Percentiles rank a stretch among this genome's conserved stretches.
phyloP scores from a whole-genome alignment of 2,113 vertebrate genomes.

The Nibea coibor region DNA sequence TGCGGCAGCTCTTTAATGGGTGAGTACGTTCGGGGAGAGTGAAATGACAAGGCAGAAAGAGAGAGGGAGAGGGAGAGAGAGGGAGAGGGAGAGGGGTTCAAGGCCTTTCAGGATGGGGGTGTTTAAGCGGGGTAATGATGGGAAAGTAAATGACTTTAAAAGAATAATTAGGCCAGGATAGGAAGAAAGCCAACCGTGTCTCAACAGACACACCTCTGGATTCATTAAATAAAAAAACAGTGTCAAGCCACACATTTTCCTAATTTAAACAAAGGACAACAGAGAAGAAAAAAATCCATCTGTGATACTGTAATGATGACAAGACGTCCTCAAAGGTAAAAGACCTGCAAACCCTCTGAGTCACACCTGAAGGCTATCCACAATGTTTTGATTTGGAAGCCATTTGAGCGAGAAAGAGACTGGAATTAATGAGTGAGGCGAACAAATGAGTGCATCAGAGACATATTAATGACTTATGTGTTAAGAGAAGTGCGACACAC shows the following conservation, averaged over 20 bases:
- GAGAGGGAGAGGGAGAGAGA: slow-evolving; percentile 56
- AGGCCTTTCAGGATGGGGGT: slow-evolving; percentile 73
- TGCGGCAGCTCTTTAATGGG: slow-evolving; percentile 82
- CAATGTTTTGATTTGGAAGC: slow-evolving; percentile 55
- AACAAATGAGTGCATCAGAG: slow-evolving; percentile 75
- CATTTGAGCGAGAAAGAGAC: slow-evolving; percentile 35
- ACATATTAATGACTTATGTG: slow-evolving; percentile 77
- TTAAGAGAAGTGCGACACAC: slow-evolving; percentile 69
- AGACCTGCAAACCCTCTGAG: slow-evolving; percentile 48
- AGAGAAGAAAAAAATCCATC: slow-evolving; percentile 8
- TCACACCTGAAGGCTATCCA: slow-evolving; percentile 63
- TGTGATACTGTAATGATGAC: slow-evolving; percentile 38
- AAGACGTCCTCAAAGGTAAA: slow-evolving; percentile 59
- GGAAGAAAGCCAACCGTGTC: slow-evolving; percentile 35
- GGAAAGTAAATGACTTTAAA: slow-evolving; percentile 70
- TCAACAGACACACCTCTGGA: slow-evolving; percentile 56
- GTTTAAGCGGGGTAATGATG: slow-evolving; percentile 70
- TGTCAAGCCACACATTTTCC: slow-evolving; percentile 34
- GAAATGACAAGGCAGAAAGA: slow-evolving; percentile 78
- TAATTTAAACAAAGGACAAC: slow-evolving; percentile 39
- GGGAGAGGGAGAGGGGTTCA: slow-evolving; percentile 67
- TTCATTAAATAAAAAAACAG: slow-evolving; percentile 52
- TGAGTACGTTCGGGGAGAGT: slow-evolving; percentile 75
- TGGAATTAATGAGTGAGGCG: slow-evolving; percentile 68
- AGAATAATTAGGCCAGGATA: slow-evolving; percentile 55